Evolutionary conservation across 92 coral and sea anemone genomes (phyloP).

Genomic region (Siderastrea siderea): DNA sequence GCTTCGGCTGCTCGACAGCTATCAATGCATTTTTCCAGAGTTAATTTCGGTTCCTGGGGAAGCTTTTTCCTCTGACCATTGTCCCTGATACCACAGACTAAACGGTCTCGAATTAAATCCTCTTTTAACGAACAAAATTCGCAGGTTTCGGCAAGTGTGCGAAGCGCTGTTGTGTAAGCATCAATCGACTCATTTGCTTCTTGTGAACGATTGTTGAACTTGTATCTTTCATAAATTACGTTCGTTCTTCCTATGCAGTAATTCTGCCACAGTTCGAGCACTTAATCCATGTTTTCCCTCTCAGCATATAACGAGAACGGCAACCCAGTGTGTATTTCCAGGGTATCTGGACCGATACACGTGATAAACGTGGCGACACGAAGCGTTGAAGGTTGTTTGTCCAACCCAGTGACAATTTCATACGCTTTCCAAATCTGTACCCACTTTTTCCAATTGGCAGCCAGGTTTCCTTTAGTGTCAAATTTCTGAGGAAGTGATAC

Average conservation of each 20-base stretch:
- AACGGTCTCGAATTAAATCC: too few species aligned
- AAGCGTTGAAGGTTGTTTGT: neutral
- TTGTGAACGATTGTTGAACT: too few species aligned
- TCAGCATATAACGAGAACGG: constrained; percentile 35
- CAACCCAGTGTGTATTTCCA: constrained; percentile 46
- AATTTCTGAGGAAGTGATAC: neutral
- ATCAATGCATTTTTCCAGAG: constrained; percentile 52
- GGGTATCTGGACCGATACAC: neutral
- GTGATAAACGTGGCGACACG: too few species aligned
- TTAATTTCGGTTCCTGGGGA: constrained; percentile 58
- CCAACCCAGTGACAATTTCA: constrained; percentile 37
- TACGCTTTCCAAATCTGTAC: constrained; percentile 11
- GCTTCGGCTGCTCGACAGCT: constrained; percentile 54
- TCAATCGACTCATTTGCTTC: neutral
- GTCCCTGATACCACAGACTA: constrained; percentile 29
- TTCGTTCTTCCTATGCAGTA: too few species aligned
- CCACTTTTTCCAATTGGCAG: too few species aligned
- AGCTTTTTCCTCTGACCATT: constrained; percentile 44
- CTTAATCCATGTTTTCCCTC: too few species aligned
- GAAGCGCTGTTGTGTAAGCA: constrained; percentile 38
- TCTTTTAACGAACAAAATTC: too few species aligned
- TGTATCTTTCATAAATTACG: too few species aligned
- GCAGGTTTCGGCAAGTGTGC: constrained; percentile 50
- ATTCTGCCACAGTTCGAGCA: too few species aligned
- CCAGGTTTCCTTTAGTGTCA: neutral